These are phyloP conservation scores for Ormyrus labotus DNA, from an alignment of 2,888 invertebrate species.

Conservation along the genomic window DNA sequence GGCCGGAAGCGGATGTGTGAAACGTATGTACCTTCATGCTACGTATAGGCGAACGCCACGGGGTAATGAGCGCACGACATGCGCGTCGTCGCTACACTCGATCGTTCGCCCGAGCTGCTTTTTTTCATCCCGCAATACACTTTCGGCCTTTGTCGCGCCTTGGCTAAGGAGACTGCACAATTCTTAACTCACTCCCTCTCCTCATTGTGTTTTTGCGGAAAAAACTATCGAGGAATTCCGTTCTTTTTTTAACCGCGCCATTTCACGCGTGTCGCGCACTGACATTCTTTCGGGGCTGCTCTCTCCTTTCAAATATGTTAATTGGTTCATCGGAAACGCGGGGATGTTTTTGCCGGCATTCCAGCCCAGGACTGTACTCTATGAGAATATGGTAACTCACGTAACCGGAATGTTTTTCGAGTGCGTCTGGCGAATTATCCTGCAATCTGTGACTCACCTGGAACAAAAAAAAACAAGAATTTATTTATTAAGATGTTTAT, in stretches of 20 bases:
- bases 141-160: conserved; percentile 20
- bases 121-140: conserved; percentile 13
- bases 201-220: conserved; percentile 19
- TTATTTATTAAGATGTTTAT: conserved; percentile 4
- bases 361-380: neutral
- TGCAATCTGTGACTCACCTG: conserved; percentile 49
- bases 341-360: conserved; percentile 24
- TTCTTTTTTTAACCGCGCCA: conserved; percentile 31
- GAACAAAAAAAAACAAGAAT: conserved; percentile 43
- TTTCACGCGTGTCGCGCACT: conserved; percentile 47
- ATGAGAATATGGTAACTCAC: conserved; percentile 44
- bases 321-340: conserved; percentile 55
- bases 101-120: conserved; percentile 11
- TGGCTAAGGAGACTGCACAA: conserved; percentile 19
- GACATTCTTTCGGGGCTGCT: conserved; percentile 24
- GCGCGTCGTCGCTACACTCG: conserved; percentile 48
- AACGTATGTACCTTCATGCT: conserved; percentile 62
- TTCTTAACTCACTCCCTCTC: conserved; percentile 35
- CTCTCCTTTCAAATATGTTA: conserved; percentile 53
- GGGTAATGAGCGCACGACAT: conserved; percentile 65
- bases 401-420: conserved; percentile 5
- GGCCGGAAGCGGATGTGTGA: conserved; percentile 75
- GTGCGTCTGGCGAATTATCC: conserved; percentile 25
- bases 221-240: conserved; percentile 48
- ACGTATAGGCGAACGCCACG: conserved; percentile 56